These are phyloP conservation scores for Glaucidium brasilianum DNA, from an alignment of 2,113 vertebrate species.

Conservation along the genomic window DNA sequence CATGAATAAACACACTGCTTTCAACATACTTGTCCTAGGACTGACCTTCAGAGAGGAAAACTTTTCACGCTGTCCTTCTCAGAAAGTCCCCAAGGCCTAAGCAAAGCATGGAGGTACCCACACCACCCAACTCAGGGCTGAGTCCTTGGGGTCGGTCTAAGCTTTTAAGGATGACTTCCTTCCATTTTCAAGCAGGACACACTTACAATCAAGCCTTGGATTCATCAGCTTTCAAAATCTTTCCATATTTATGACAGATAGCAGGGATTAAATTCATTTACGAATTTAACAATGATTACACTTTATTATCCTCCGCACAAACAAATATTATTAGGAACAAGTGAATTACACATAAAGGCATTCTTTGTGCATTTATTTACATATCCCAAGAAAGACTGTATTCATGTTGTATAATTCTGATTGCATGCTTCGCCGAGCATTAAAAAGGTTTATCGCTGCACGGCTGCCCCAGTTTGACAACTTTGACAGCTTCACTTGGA, in stretches of 20 bases:
- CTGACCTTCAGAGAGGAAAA: background rate
- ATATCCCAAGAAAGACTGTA: background rate
- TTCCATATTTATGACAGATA: constrained; percentile 23
- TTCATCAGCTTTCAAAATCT: background rate
- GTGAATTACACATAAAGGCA: background rate
- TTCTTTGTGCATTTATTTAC: constrained; percentile 31
- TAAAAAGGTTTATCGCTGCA: background rate
- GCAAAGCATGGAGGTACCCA: rapidly evolving
- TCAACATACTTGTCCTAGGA: background rate
- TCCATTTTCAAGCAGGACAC: background rate
- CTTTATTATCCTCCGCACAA: constrained; percentile 51
- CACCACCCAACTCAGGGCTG: rapidly evolving
- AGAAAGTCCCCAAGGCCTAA: background rate
- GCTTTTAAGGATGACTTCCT: background rate
- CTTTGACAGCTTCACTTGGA: constrained; percentile 39
- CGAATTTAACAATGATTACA: constrained; percentile 28
- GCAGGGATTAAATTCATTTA: constrained; percentile 24
- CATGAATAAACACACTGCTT: background rate
- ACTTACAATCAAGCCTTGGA: background rate
- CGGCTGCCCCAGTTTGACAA: constrained; percentile 29
- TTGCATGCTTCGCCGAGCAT: constrained; percentile 16
- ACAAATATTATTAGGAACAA: constrained; percentile 30
- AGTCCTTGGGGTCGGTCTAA: background rate
- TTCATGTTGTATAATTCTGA: background rate
- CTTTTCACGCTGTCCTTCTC: background rate